Conservation (phyloP, 1,140 invertebrate genomes). For the Prorops nasuta region DNA sequence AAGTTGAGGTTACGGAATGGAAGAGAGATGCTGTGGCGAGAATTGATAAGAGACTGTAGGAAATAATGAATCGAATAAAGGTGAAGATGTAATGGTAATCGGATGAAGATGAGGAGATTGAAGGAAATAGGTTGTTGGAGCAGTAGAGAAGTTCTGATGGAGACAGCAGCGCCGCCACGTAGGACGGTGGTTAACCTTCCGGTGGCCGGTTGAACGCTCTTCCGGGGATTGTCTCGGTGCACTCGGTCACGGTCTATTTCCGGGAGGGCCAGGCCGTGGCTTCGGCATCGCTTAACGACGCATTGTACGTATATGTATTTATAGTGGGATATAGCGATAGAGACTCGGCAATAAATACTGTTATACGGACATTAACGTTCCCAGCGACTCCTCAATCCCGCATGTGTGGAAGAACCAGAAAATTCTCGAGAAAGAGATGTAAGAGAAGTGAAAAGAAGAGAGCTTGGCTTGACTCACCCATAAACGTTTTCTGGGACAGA, state of each 20-base stretch:
- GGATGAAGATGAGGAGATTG: background rate
- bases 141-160: too few species aligned
- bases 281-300: constrained; percentile 34
- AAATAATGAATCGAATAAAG: too few species aligned
- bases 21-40: too few species aligned
- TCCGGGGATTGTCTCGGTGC: constrained; percentile 32
- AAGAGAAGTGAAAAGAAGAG: too few species aligned
- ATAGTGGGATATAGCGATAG: constrained; percentile 32
- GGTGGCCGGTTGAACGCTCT: constrained; percentile 27
- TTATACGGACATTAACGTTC: constrained; percentile 31
- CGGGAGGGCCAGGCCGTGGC: constrained; percentile 21
- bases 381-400: constrained; percentile 19
- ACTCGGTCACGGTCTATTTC: constrained; percentile 37
- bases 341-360: constrained; percentile 32
- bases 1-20: too few species aligned
- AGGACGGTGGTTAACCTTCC: too few species aligned
- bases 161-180: too few species aligned
- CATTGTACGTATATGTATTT: constrained; percentile 37
- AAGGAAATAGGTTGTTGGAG: background rate
- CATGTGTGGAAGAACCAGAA: constrained; percentile 10
- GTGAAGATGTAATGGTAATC: background rate
- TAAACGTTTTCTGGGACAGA: constrained; percentile 23
- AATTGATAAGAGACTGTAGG: too few species aligned
- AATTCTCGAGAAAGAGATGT: background rate
- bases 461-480: too few species aligned